Evolutionary conservation across 1,140 invertebrate genomes (phyloP).

Genomic region (Philotrypesis tridentata): DNA sequence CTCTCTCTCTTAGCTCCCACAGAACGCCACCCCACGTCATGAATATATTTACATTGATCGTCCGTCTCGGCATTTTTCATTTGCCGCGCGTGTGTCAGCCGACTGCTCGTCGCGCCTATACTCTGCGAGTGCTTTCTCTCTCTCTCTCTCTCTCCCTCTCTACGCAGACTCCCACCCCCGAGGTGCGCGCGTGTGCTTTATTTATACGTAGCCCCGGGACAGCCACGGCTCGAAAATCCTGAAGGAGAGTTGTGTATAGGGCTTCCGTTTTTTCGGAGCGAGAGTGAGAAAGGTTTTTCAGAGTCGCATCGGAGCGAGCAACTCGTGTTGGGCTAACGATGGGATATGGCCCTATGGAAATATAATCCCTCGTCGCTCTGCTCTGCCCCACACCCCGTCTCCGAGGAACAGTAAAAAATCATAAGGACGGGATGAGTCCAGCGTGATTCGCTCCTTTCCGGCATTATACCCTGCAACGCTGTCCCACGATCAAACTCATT

Average conservation of each 20-base stretch:
- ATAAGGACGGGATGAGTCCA: background rate
- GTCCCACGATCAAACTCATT: too few relatives aligned
- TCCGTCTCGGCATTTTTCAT: slow-evolving; percentile 73
- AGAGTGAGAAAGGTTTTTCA: background rate
- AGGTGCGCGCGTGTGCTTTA: slow-evolving; percentile 51
- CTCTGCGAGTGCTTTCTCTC: slow-evolving; percentile 28
- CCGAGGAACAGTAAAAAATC: background rate
- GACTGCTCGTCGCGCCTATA: slow-evolving; percentile 54
- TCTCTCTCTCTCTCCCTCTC: slow-evolving; percentile 12
- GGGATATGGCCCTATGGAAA: background rate
- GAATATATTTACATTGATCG: slow-evolving; percentile 76
- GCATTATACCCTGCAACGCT: background rate
- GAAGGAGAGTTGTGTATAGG: slow-evolving; percentile 7
- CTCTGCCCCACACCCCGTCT: too few relatives aligned
- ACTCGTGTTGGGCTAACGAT: slow-evolving; percentile 31
- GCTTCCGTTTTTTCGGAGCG: background rate
- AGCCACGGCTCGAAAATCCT: slow-evolving; percentile 50
- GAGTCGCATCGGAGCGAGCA: slow-evolving; percentile 34
- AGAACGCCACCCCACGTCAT: slow-evolving; percentile 69
- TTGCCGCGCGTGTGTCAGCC: slow-evolving; percentile 58
- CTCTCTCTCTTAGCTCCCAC: slow-evolving; percentile 21
- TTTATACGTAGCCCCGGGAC: slow-evolving; percentile 59
- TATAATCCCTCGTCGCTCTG: background rate
- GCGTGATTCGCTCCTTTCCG: background rate
- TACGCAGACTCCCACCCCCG: slow-evolving; percentile 24